Percentiles rank a stretch among this genome's conserved stretches.
These are phyloP conservation scores for Phataginus tetradactyla DNA, from an alignment of 2,797 vertebrate genomes.

Conservation along the genomic window DNA sequence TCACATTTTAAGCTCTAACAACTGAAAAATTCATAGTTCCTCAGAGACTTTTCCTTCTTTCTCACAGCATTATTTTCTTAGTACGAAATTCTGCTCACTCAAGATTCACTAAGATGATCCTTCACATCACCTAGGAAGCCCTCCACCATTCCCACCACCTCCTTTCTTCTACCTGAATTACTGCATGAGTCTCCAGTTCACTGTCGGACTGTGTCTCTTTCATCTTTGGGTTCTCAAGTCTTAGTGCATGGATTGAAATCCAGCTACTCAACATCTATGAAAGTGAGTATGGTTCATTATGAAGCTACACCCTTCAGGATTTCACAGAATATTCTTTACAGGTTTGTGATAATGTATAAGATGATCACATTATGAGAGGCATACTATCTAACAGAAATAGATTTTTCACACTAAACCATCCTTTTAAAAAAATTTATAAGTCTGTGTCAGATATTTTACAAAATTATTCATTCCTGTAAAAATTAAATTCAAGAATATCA, in stretches of 20 bases:
- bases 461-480: neutral
- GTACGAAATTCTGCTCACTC: neutral
- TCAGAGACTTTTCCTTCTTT: neutral
- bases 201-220: neutral
- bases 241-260: neutral
- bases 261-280: neutral
- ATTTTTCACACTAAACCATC: slow-evolving; percentile 30
- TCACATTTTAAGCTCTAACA: neutral
- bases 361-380: neutral
- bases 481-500: neutral
- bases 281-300: neutral
- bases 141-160: neutral
- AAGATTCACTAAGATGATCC: neutral
- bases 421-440: neutral
- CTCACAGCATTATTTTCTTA: neutral
- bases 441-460: neutral
- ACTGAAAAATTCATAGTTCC: neutral
- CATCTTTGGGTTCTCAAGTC: neutral
- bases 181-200: neutral
- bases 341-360: neutral
- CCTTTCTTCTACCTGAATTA: neutral
- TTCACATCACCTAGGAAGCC: neutral
- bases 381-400: neutral
- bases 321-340: neutral
- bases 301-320: neutral